phyloP scores from a whole-genome alignment of 2,113 vertebrate species.

The Mustelus asterias region DNA sequence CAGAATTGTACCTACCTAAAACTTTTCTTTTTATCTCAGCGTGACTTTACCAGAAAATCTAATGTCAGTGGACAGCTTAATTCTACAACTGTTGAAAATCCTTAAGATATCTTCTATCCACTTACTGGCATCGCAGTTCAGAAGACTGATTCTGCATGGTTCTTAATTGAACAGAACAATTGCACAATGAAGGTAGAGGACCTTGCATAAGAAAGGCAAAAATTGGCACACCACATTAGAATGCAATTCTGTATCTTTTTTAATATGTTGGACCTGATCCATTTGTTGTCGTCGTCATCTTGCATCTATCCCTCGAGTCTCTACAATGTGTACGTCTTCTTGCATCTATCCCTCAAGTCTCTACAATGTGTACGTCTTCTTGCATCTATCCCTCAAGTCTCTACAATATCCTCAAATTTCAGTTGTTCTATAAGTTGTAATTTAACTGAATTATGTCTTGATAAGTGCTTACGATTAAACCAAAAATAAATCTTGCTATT shows the following conservation, averaged over 20 bases:
- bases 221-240: too few species aligned
- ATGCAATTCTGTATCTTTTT: neutral
- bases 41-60: neutral
- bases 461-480: neutral
- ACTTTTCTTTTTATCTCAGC: neutral
- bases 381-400: neutral
- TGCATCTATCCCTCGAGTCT: too few species aligned
- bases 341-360: too few species aligned
- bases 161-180: neutral
- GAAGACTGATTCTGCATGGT: neutral
- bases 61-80: slow-evolving; percentile 7
- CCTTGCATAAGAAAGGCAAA: neutral
- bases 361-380: too few species aligned
- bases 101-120: neutral
- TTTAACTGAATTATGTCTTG: neutral
- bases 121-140: neutral
- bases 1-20: neutral
- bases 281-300: neutral
- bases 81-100: slow-evolving; percentile 22
- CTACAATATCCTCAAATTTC: neutral
- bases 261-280: neutral
- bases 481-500: neutral
- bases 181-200: neutral
- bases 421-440: neutral
- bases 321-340: too few species aligned